Base-by-base conservation (phyloP, 2,888 invertebrate species). In the Nephrotoma flavescens region DNA sequence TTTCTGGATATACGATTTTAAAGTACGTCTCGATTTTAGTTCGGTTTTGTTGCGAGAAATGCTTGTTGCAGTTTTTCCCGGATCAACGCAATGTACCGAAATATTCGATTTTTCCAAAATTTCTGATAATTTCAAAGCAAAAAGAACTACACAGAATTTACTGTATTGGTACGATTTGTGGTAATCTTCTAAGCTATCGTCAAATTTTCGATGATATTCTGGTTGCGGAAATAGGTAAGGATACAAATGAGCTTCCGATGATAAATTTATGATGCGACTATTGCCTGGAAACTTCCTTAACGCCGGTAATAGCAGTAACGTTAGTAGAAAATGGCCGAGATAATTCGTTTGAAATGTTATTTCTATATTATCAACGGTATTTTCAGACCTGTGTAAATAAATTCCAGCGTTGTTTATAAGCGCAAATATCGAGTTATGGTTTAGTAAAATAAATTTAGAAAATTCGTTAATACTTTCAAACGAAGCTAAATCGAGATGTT, bases 341-440 rank as follows among this genome's bases (percentile, higher is more conserved):
- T 93, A 93, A 89, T 94, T 94, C 9, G 92, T 92, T 89, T 93
- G 93, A 89, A 93, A 92, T 11, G 93, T 93, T 84, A 92, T 89
- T 89, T 93, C 93, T 89, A 92, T 92, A 31, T 92, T 91, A 89
- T 93, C 93, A 86, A 90, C 90, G 2, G 93, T 93, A 87, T 92
- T 88, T 87, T 90, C 88, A 87, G 91, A 92, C n/a, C 92, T 92
- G 88, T 92, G 91, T 89, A 92, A 92, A 90, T 93, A 93, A 12
- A 93, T 90, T 19, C 92, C 93, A 41, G 93, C 93, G 89, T 93
- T 93, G 89, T 93, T 93, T 84, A 93, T 91, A 84, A 93, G 88
- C 2, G 91, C 91, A 89, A 91, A 91, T 87, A 91, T 89, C 3
- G 86, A 42, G n/a, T 9, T 31, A 88, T 90, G 90, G 88, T 92